These are phyloP conservation scores for Pangasius macronema DNA, from an alignment of 2,797 vertebrate species.

Conservation along the genomic window DNA sequence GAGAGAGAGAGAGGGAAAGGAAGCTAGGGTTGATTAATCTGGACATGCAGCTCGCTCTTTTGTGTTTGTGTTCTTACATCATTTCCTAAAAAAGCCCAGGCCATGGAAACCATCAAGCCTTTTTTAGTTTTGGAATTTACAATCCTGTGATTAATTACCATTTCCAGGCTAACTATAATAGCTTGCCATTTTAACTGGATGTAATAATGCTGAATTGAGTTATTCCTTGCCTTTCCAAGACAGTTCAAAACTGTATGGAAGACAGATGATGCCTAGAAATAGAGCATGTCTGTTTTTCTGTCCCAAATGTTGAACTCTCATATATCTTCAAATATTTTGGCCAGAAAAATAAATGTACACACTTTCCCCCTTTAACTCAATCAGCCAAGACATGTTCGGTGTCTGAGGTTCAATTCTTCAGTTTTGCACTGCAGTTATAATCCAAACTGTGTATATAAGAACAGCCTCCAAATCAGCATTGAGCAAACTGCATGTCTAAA, in stretches of 20 bases:
- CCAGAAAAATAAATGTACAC: neutral
- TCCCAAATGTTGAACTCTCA: neutral
- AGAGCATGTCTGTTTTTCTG: neutral
- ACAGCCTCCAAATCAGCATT: neutral
- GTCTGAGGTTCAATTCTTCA: neutral
- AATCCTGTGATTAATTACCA: constrained; percentile 33
- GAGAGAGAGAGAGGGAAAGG: no score
- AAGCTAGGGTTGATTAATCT: constrained; percentile 75
- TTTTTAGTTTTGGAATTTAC: constrained; percentile 60
- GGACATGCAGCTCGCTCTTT: constrained; percentile 59
- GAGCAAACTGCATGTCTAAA: neutral
- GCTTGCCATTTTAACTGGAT: constrained; percentile 18
- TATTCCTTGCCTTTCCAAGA: constrained; percentile 63
- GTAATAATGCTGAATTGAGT: constrained; percentile 32
- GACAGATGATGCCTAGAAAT: constrained; percentile 1
- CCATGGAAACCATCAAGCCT: constrained; percentile 74
- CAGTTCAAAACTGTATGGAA: neutral
- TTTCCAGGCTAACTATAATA: constrained; percentile 50
- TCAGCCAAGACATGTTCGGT: neutral
- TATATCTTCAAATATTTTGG: neutral
- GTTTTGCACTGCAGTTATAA: neutral
- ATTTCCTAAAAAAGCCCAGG: constrained; percentile 61
- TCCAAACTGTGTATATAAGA: neutral
- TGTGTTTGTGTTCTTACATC: constrained; percentile 73
- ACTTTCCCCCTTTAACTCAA: neutral